These are phyloP conservation scores for Aquatica leii DNA, from an alignment of 2,888 invertebrate species.

Conservation along the genomic window DNA sequence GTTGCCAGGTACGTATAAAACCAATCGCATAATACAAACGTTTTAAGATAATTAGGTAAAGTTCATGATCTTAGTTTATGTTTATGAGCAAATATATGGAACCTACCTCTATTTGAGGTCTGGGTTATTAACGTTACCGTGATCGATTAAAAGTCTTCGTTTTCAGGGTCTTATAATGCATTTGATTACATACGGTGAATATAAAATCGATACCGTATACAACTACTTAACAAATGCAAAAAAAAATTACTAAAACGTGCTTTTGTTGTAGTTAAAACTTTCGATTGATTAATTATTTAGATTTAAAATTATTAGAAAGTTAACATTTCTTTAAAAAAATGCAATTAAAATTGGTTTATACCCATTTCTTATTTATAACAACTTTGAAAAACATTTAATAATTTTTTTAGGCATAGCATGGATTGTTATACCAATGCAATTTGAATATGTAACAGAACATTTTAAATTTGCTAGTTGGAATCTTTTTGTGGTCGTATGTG, in stretches of 20 bases:
- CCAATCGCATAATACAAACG: not conserved
- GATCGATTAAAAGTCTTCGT: slow-evolving; percentile 7
- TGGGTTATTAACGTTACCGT: slow-evolving; percentile 21
- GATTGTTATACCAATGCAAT: slow-evolving; percentile 77
- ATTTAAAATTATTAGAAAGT: no score
- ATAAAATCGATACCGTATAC: no score
- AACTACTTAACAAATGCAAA: no score
- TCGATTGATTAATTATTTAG: no score
- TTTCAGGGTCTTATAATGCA: slow-evolving; percentile 10
- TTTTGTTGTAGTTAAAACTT: no score
- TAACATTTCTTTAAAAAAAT: no score
- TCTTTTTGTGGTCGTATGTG: slow-evolving; percentile 79
- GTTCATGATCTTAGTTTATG: slow-evolving; percentile 14
- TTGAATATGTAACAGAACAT: slow-evolving; percentile 65
- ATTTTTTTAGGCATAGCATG: slow-evolving; percentile 79
- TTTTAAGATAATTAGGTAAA: slow-evolving; percentile 17
- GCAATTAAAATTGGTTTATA: no score
- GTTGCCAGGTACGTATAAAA: slow-evolving; percentile 67
- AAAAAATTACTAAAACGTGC: no score
- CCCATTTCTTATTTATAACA: no score
- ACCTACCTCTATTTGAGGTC: slow-evolving; percentile 21
- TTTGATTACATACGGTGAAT: not conserved
- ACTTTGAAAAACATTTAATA: no score
- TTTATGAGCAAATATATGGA: slow-evolving; percentile 14
- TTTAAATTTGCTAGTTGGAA: slow-evolving; percentile 84